phyloP scores from a whole-genome alignment of 2,797 vertebrate genomes.

The Cephalopachus bancanus region DNA sequence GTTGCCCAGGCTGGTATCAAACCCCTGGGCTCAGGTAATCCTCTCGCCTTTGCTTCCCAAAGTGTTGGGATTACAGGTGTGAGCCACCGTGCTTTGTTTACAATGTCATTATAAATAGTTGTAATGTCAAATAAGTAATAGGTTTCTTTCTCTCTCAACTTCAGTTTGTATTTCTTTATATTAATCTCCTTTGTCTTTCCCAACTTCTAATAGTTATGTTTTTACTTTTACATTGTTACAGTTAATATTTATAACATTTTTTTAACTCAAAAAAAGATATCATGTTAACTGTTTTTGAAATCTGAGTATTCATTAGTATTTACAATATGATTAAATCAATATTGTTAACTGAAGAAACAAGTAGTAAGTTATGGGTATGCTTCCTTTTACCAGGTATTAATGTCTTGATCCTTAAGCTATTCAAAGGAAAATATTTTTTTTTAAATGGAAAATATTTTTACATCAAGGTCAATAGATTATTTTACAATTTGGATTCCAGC shows the following conservation, averaged over 20 bases:
- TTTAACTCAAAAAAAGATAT: constrained; percentile 58
- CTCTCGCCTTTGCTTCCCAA: too few species aligned
- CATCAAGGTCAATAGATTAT: not conserved
- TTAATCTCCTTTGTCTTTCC: constrained; percentile 36
- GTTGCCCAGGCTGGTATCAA: too few species aligned
- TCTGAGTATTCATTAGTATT: constrained; percentile 18
- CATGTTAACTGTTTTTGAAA: constrained; percentile 31
- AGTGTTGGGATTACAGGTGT: too few species aligned
- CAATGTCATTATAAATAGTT: not conserved
- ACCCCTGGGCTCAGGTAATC: too few species aligned
- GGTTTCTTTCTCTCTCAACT: constrained; percentile 34
- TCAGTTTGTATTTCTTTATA: not conserved
- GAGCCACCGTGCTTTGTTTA: too few species aligned
- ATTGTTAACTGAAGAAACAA: constrained; percentile 51
- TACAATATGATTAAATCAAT: constrained; percentile 34
- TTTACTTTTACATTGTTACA: constrained; percentile 52
- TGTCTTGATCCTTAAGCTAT: not conserved
- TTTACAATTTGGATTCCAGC: constrained; percentile 52
- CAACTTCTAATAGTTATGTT: constrained; percentile 18
- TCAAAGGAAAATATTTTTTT: too few species aligned
- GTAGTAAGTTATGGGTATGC: constrained; percentile 16
- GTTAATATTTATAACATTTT: constrained; percentile 47
- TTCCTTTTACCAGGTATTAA: constrained; percentile 24
- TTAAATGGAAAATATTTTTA: constrained; percentile 16
- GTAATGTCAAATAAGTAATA: not conserved